A percentile compares a stretch with the other conserved stretches of the same genome.
Conservation (phyloP, 2,113 vertebrate genomes). For the Apodemus speciosus region DNA sequence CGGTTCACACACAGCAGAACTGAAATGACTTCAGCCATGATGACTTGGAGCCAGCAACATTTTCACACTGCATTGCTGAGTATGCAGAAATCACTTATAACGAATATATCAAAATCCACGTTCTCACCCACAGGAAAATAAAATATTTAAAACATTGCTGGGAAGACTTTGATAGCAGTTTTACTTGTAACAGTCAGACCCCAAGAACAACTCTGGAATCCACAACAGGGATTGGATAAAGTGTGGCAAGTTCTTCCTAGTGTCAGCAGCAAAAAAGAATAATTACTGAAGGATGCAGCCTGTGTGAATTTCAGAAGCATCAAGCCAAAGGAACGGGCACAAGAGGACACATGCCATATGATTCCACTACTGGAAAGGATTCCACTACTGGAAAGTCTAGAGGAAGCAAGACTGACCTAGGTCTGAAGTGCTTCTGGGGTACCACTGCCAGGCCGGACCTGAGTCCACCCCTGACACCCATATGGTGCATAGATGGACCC, state of each 20-base stretch:
- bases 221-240: not conserved
- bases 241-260: not conserved
- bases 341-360: not conserved
- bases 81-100: constrained; percentile 14
- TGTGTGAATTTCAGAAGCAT: not conserved
- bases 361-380: not conserved
- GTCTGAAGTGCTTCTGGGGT: not conserved
- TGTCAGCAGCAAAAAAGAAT: not conserved
- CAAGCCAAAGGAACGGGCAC: not conserved
- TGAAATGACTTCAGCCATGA: not conserved
- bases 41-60: not conserved
- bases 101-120: not conserved
- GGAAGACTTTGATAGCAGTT: not conserved
- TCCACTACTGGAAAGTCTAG: not conserved
- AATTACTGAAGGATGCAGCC: not conserved
- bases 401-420: not conserved
- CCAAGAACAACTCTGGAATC: not conserved
- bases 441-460: not conserved
- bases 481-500: not conserved
- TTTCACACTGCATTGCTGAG: not conserved
- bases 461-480: not conserved
- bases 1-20: not conserved
- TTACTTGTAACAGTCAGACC: not conserved
- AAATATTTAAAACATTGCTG: not conserved
- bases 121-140: not conserved